phyloP scores from a whole-genome alignment of 2,113 vertebrate genomes.

The Sprattus sprattus region DNA sequence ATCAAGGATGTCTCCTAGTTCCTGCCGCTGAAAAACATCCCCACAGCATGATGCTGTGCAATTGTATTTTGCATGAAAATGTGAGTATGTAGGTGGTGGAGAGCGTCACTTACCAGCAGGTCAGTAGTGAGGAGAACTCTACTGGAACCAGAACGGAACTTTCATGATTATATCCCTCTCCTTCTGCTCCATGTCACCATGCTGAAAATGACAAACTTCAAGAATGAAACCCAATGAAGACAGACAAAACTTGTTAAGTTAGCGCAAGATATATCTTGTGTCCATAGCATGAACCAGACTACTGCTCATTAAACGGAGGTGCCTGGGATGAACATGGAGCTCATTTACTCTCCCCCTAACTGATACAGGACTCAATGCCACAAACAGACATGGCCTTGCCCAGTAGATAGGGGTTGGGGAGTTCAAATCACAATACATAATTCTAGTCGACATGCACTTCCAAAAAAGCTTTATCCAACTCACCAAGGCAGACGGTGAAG shows the following conservation, averaged over 20 bases:
- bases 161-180: slow-evolving; percentile 91
- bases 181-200: slow-evolving; percentile 92
- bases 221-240: not conserved
- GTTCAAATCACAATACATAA: not conserved
- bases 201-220: slow-evolving; percentile 55
- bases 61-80: too few species aligned
- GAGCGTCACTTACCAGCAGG: slow-evolving; percentile 74
- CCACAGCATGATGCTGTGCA: too few species aligned
- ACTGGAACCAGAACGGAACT: slow-evolving; percentile 89
- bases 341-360: slow-evolving; percentile 41
- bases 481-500: slow-evolving; percentile 89
- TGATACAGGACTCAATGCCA: slow-evolving; percentile 48
- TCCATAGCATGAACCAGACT: slow-evolving; percentile 59
- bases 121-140: slow-evolving; percentile 89
- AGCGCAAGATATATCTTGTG: slow-evolving; percentile 28
- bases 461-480: slow-evolving; percentile 20
- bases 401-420: slow-evolving; percentile 45
- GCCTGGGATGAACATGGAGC: slow-evolving; percentile 58
- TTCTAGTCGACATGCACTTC: too few species aligned
- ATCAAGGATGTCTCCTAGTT: too few species aligned
- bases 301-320: slow-evolving; percentile 41
- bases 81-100: too few species aligned
- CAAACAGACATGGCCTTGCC: slow-evolving; percentile 46
- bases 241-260: not conserved
- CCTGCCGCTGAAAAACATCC: too few species aligned